Base-by-base conservation (phyloP, 2,113 vertebrate genomes). In the Brachionichthys hirsutus region DNA sequence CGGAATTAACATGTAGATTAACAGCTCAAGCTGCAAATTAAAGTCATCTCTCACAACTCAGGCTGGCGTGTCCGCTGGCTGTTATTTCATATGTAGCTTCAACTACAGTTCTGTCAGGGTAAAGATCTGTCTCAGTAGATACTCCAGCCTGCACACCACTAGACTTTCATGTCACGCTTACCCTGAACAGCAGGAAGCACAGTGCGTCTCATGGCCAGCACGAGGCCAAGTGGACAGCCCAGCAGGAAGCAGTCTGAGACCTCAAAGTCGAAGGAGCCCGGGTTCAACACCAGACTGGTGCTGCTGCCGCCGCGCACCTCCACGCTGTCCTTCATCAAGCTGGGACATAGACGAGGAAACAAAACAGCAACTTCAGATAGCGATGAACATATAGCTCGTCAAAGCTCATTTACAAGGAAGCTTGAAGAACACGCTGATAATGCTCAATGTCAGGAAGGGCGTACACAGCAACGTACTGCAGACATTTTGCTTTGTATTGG, bases 211-310 rank as follows among this genome's bases (percentile, higher is more conserved):
- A 99, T 97, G 80, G 97, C 97, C 85, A 99, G 86, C 71, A 99
- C 97, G 59, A 99, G 88, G 55, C 95, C 96, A 76, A 98, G 88
- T 0, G 97, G 96, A 0, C 96, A 98, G 44, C 97, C 97, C 15
- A 99, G 92, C 70, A 99, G 92, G 88, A 98, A 99, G 88, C 96
- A 98, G 78, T 98, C 94, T 0, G 95, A 95, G 76, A 99, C 96
- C 0, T 98, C 94, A 9, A 99, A 99, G 70, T 98, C 95, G 73
- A 99, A 96, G 17, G 88, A 90, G 18, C 95, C 94, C 10, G 94
- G 85, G 77, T 89, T 94, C 68, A 93, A 81, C 67, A 94, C 82
- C 10, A 93, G 81, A 73, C 85, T 92, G 72, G 90, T 70, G 53
- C 72, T 87, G 22, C 84, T 90, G 11, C 86, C 74, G 0, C 83